Percentiles rank a stretch among this genome's conserved stretches.
Conservation (phyloP, 2,888 invertebrate genomes). For the Resseliella maxima region DNA sequence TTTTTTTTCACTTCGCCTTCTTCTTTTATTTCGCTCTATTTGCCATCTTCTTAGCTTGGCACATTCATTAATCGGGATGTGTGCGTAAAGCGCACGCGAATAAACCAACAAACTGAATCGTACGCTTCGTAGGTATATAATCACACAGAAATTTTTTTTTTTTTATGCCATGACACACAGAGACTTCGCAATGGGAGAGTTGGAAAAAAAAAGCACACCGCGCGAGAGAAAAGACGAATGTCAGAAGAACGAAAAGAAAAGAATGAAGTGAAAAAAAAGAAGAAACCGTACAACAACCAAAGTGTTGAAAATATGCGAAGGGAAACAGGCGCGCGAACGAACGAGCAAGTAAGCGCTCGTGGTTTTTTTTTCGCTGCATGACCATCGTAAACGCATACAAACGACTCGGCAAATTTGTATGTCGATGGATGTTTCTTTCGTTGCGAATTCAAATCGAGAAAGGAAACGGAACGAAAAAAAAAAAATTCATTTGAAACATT, state of each 20-base stretch:
- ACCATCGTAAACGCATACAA: constrained; percentile 41
- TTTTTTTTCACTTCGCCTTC: background rate
- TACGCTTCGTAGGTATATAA: background rate
- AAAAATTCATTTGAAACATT: background rate
- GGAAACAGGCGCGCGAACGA: background rate
- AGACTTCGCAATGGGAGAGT: background rate
- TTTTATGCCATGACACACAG: background rate
- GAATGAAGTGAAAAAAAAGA: background rate
- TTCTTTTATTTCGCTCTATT: background rate
- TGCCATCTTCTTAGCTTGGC: constrained; percentile 42
- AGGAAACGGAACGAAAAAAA: constrained; percentile 13
- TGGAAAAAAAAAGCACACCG: background rate
- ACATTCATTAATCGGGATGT: constrained; percentile 53
- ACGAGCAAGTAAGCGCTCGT: background rate
- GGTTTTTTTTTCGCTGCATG: background rate
- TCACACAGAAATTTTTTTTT: background rate
- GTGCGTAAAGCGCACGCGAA: background rate
- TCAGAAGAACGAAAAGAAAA: background rate
- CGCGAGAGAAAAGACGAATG: background rate
- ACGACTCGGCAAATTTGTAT: constrained; percentile 8
- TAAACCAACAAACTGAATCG: no score
- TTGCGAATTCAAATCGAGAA: constrained; percentile 3
- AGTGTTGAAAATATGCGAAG: background rate
- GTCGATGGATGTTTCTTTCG: background rate
- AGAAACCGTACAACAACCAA: background rate